Base-by-base conservation (phyloP, 1,140 invertebrate species). In the Atopsyche davidsoni region DNA sequence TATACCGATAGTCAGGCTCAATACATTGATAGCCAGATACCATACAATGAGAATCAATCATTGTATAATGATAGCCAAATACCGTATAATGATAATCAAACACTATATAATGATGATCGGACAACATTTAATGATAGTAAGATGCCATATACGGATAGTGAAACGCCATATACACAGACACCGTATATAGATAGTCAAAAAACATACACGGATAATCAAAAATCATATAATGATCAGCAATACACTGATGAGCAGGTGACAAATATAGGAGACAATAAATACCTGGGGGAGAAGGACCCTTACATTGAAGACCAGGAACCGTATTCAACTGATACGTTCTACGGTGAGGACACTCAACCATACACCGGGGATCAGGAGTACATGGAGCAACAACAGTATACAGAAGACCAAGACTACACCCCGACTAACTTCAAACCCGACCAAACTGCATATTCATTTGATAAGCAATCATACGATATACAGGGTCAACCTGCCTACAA, bases 251-350 rank as follows among this genome's bases (percentile, higher is more conserved):
- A 41, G 34, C 44, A 53, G 17, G 17, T 22, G 17, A 14, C 34
- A 13, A 40, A 46, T 32, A 14, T 35, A 14, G 32, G 18, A 48
- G 41, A 38, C 16, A 18, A 46, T 31, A 31, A 46, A 40, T 54
- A 54, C 18, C 28, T 49, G 39, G 50, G 53, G 41, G 42, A 52
- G 9, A 40, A 53, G 14, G 46, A 57, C 35, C 44, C 55, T n/a
- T 57, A 53, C 19, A 31, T 46, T 21, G 51, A 50, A 7, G 55
- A 58, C 24, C 46, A 53, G 36, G 28, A 48, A 40, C 40, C 28
- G 11, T 43, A 43, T 36, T 46, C 43, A 23, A 53, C 52, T 34
- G 55, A 57, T 41, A 57, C 50, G 25, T 57, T 57, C 41, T 57
- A 57, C 25, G 49, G 41, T 14, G 55, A 47, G 32, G 55, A 58